Base-by-base conservation (phyloP, 1,140 invertebrate species). In the Ladona fulva region DNA sequence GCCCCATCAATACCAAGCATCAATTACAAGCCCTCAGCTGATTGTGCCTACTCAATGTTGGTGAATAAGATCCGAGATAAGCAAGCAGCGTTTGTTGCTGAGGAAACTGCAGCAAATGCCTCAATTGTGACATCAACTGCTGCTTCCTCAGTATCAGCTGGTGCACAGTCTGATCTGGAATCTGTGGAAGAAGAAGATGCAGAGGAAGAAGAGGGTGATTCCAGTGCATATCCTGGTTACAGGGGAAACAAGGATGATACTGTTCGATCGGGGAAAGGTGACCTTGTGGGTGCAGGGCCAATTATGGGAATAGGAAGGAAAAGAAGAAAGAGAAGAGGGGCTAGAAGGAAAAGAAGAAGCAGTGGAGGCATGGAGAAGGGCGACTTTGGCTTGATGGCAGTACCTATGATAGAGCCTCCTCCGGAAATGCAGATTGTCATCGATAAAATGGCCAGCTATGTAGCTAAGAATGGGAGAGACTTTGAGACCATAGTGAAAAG, bases 401-500 rank as follows among this genome's bases (percentile, higher is more conserved):
- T 12, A 16, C 52, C 52, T 12, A 66, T 66, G 16, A 12, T 66
- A 19, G 52, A 66, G 12, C 93, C 94, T 22, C 91, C 94, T 0
- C 90, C 91, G 12, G 94, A 95, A 78, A 86, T 95, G 8, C 91
- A 94, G 82, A 89, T 93, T 66, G 93, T 98, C 10, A 95, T 99
- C 76, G 95, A 98, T 84, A 97, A 97, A 86, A 97, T 98, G 91
- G 96, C 96, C 0, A 92, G 91, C 78, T 98, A 98, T 83, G 96
- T 98, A 0, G 92, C 93, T 0, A 96, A 96, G 82, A 98, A 98
- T 86, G 97, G 97, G 0, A 88, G 91, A 75, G 94, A 96, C 80
- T 98, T 99, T 85, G 96, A 98, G 82, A 89, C 91, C 12, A 93
- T 95, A 37, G 92, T 98, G 0, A 92, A 91, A 82, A 91, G 90